Conservation (phyloP, 2,888 invertebrate species). For the Drosophila gaucha region DNA sequence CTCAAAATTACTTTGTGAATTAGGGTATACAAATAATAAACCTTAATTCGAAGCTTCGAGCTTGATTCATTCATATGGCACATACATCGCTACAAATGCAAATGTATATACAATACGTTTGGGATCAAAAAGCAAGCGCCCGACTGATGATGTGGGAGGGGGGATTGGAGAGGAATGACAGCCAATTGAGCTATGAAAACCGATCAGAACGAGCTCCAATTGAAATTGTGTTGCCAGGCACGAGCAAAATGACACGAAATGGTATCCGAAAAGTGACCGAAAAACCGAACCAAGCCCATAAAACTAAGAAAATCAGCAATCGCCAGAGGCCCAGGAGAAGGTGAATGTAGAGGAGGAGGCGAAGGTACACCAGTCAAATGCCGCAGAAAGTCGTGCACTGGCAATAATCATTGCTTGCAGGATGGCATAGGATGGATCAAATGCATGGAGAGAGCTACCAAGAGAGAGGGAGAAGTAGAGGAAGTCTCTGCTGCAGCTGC, state of each 20-base stretch:
- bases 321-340: constrained; percentile 29
- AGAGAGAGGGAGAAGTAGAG: background rate
- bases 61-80: constrained; percentile 71
- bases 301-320: constrained; percentile 55
- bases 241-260: constrained; percentile 58
- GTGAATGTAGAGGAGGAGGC: constrained; percentile 12
- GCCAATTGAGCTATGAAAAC: constrained; percentile 74
- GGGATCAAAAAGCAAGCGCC: constrained; percentile 34
- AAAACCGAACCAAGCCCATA: constrained; percentile 54
- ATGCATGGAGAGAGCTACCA: constrained; percentile 6
- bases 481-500: constrained; percentile 13
- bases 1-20: background rate
- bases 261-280: constrained; percentile 46
- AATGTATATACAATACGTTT: constrained; percentile 35
- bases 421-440: constrained; percentile 31
- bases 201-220: constrained; percentile 66
- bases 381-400: constrained; percentile 72
- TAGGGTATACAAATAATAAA: constrained; percentile 65
- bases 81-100: constrained; percentile 23
- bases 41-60: constrained; percentile 73
- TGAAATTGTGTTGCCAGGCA: constrained; percentile 73
- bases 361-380: constrained; percentile 53
- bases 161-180: constrained; percentile 7
- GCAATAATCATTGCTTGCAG: constrained; percentile 69
- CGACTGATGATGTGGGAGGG: background rate